These are phyloP conservation scores for Leuciscus idus DNA, from an alignment of 2,113 vertebrate species.

Conservation along the genomic window DNA sequence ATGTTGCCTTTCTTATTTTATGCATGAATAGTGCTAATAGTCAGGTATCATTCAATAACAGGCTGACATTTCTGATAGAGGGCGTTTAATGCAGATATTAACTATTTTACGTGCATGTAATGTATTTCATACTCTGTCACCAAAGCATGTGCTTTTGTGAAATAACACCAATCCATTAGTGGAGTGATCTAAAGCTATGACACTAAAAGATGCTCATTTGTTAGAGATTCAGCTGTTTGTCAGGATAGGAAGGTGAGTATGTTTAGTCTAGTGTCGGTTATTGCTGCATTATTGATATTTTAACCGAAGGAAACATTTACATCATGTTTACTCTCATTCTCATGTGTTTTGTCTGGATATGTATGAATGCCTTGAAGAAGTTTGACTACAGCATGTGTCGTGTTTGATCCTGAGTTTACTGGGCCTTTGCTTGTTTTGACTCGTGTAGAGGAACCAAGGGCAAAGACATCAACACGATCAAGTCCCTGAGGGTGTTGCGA, in stretches of 20 bases:
- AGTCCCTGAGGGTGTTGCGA: slow-evolving; percentile 90
- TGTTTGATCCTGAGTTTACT: slow-evolving; percentile 9
- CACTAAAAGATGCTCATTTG: neutral
- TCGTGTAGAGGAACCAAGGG: slow-evolving; percentile 91
- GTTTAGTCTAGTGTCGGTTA: neutral
- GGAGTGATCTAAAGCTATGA: slow-evolving; percentile 22
- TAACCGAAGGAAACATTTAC: neutral
- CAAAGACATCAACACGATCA: slow-evolving; percentile 98
- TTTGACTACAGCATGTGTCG: slow-evolving; percentile 34
- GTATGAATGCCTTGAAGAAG: neutral
- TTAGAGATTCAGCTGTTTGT: neutral
- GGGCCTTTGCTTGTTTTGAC: slow-evolving; percentile 55
- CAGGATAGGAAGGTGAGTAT: slow-evolving; percentile 8
- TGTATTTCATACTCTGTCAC: slow-evolving; percentile 38
- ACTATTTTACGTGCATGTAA: slow-evolving; percentile 56
- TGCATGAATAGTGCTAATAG: slow-evolving; percentile 40
- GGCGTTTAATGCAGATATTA: slow-evolving; percentile 8
- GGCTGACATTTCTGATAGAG: neutral
- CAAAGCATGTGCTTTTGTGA: slow-evolving; percentile 57
- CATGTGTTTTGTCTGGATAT: slow-evolving; percentile 18
- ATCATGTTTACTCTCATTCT: slow-evolving; percentile 26
- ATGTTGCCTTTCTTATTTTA: slow-evolving; percentile 24
- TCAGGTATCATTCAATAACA: neutral
- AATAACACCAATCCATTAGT: slow-evolving; percentile 44
- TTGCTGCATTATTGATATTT: neutral